Evolutionary conservation across 2,888 invertebrate species (phyloP), one percentile per base, ranked within the genome.

Genomic region (Sesamia inferens): DNA sequence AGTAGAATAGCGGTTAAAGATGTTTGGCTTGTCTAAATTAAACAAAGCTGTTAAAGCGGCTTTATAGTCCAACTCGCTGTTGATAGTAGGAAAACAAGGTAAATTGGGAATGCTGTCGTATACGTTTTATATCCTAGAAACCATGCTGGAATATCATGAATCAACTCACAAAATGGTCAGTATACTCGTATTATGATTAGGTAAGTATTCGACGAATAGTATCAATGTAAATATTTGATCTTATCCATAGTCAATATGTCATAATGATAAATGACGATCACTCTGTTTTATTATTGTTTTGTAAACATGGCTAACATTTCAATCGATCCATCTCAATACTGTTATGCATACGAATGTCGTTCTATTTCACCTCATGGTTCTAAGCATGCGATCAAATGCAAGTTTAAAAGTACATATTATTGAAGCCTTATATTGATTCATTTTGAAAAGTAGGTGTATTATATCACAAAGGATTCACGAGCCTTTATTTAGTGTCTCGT

Each of bases 21-120:
- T 72, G 77, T 80, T 75, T 79, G 71, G 79, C 77, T 74, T 69
- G 57, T 62, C 75, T 76, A 84, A 82, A 81, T 69, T 71, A 76
- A 85, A 82, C 74, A 75, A 78, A 82, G 74, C 71, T 69, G 39
- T 70, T 68, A 78, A n/a, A 74, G 58, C 22, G 13, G 65, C 71
- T 85, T 71, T 77, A 42, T 64, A 59, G 64, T 78, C 75, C 74
- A 74, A 67, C 55, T 66, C 47, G 57, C 47, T 74, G 67, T 69
- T 75, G 69, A 73, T 81, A 69, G n/a, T 54, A 71, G 55, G 63
- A 44, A 59, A 73, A 72, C 69, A 82, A 75, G 73, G 66, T 75
- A 66, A 59, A 44, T 69, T 73, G 24, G 42, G 39, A 63, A 61
- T 79, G 68, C 61, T 74, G 61, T 69, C 55, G 44, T 62, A 58